Base-by-base conservation (phyloP, 2,888 invertebrate genomes). In the Pammene aurita region DNA sequence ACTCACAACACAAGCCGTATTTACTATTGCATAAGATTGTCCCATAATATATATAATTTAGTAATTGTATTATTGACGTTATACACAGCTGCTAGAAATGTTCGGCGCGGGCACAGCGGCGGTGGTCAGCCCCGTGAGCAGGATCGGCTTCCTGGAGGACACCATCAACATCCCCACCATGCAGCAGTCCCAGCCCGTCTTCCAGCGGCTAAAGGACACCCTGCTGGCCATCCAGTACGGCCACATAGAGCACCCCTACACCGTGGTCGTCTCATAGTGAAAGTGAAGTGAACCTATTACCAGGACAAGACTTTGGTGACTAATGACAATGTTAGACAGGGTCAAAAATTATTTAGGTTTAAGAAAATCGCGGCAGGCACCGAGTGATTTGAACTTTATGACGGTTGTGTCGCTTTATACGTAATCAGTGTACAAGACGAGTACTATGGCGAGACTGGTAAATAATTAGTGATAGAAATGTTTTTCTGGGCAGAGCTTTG, bases 21-120 rank as follows among this genome's bases (percentile, higher is more conserved):
- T n/a, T 26, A 26, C 26, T 26, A 26, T 26, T 26, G 26, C 26
- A 4, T 26, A 26, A 26, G 26, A 26, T 26, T 26, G 26, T 26
- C 26, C 26, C 26, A 26, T 26, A 26, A 26, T 26, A 26, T 26
- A 2, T 26, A 38, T 5, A 9, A 9, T 38, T 38, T 38, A 38
- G 2, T 50, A 18, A 50, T 11, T 50, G 14, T 66, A 18, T 65
- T 41, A 57, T 14, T 54, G 46, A 41, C 48, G 9, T 72, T 63
- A 7, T 70, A 92, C 91, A 99, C 91, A 99, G 98, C 87, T 99
- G 75, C 85, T 98, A 76, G 99, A 99, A 90, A 94, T 99, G 87
- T 99, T 99, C 87, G 99, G 99, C 69, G 95, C 98, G n/a, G 99
- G 99, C 67, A 99, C 99, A 34, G 99, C 99, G 0, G 98, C 98